Conservation (phyloP, 2,113 vertebrate genomes). For the Aythya baeri region DNA sequence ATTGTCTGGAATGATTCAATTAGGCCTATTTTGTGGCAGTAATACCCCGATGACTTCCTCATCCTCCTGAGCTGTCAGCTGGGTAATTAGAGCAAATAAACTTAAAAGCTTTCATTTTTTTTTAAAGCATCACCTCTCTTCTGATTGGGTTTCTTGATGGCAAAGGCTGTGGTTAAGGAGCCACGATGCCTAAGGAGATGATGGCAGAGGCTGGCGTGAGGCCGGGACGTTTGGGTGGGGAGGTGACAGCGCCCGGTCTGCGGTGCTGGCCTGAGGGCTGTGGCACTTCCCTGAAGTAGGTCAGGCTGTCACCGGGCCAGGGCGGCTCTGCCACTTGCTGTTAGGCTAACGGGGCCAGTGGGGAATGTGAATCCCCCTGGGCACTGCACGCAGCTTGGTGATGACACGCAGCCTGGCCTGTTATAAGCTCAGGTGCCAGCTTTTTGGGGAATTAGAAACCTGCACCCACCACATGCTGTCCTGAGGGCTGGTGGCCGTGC, state of each 20-base stretch:
- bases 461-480: neutral
- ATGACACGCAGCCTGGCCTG: neutral
- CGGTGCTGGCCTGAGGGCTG: too few relatives aligned
- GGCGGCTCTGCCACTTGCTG: neutral
- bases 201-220: rapidly evolving
- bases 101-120: slow-evolving; percentile 16
- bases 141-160: neutral
- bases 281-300: too few relatives aligned
- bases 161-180: neutral
- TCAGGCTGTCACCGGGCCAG: neutral
- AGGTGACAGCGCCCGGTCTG: neutral
- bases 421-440: too few relatives aligned
- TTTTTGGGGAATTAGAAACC: neutral
- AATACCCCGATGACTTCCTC: neutral
- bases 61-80: neutral
- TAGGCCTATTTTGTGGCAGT: neutral
- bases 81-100: slow-evolving; percentile 51
- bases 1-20: slow-evolving; percentile 33
- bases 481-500: neutral
- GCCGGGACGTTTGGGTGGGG: rapidly evolving
- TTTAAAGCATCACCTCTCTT: neutral
- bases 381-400: rapidly evolving
- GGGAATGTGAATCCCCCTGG: rapidly evolving
- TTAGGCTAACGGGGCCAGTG: rapidly evolving
- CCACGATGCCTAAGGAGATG: neutral